A percentile compares a stretch with the other conserved stretches of the same genome.
phyloP scores from a whole-genome alignment of 2,113 vertebrate genomes.

The Amblyopsis rosae region DNA sequence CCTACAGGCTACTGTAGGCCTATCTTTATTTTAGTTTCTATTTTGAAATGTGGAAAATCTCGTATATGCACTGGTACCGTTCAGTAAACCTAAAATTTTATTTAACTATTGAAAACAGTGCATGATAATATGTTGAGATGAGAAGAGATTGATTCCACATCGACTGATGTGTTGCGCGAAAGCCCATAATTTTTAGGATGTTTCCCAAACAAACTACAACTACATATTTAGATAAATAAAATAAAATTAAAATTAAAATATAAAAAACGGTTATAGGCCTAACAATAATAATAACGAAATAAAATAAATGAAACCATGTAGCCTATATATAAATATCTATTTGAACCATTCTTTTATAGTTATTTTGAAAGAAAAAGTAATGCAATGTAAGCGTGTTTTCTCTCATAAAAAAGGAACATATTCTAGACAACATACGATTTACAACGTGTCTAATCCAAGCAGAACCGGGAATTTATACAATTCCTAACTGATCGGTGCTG shows the following conservation, averaged over 20 bases:
- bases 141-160: slow-evolving; percentile 38
- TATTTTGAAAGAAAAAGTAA: background rate
- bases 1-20: too few relatives aligned
- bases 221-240: too few relatives aligned
- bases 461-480: slow-evolving; percentile 59
- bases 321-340: too few relatives aligned
- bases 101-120: background rate
- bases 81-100: background rate
- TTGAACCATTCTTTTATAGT: too few relatives aligned
- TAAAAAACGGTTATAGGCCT: background rate
- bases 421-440: too few relatives aligned
- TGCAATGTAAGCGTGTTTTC: background rate
- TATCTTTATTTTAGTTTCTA: too few relatives aligned
- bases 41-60: too few relatives aligned
- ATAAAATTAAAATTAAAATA: too few relatives aligned
- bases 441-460: too few relatives aligned
- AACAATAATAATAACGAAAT: slow-evolving; percentile 73
- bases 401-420: too few relatives aligned
- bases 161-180: slow-evolving; percentile 73
- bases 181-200: slow-evolving; percentile 71
- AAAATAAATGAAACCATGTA: slow-evolving; percentile 18
- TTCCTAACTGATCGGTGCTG: slow-evolving; percentile 83
- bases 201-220: slow-evolving; percentile 70
- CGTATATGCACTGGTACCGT: background rate
- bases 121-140: background rate